Evolutionary conservation across 2,113 vertebrate genomes (phyloP).

Genomic region (Indri indri): DNA sequence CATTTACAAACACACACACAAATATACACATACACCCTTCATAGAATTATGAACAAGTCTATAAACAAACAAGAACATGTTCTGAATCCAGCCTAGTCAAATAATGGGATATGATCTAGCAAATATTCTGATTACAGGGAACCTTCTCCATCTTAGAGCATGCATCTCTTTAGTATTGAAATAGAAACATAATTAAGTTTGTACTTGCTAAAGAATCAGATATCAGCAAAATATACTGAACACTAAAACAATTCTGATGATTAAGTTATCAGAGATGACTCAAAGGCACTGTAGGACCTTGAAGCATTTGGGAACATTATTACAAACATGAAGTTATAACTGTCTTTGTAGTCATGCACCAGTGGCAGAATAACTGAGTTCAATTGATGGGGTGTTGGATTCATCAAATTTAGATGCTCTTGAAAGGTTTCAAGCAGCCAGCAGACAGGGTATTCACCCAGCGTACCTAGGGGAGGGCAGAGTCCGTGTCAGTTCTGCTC

Average conservation of each 20-base stretch:
- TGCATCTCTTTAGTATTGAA: constrained; percentile 24
- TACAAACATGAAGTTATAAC: neutral
- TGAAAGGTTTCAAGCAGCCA: neutral
- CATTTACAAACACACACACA: neutral
- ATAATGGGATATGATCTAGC: neutral
- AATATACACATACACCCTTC: neutral
- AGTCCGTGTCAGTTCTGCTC: neutral
- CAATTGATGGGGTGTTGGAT: neutral
- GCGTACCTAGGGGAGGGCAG: neutral
- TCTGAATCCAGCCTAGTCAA: neutral
- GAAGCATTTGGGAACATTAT: neutral
- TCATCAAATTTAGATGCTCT: neutral
- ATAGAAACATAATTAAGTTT: constrained; percentile 47
- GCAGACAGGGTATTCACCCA: neutral
- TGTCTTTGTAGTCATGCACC: neutral
- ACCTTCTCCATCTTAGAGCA: neutral
- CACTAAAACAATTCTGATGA: neutral
- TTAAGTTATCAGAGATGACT: neutral
- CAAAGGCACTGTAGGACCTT: neutral
- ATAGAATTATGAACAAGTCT: neutral
- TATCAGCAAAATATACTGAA: constrained; percentile 5
- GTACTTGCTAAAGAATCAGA: constrained; percentile 27
- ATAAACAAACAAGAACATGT: neutral
- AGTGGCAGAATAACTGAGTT: neutral
- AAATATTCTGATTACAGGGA: neutral